Conservation (phyloP, 2,113 vertebrate genomes). For the Isurus oxyrinchus region DNA sequence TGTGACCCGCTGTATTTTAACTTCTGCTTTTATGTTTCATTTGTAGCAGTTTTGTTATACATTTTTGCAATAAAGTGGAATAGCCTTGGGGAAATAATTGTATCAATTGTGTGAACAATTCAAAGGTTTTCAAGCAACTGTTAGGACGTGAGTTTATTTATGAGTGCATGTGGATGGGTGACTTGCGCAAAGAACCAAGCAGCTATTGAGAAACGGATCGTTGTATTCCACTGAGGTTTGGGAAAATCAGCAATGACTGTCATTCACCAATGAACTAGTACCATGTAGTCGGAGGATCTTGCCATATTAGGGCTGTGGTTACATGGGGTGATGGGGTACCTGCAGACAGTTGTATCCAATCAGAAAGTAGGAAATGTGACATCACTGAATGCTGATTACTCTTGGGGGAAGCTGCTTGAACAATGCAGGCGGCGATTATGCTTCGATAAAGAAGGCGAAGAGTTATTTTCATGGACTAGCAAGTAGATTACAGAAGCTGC, state of each 20-base stretch:
- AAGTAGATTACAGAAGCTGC: background rate
- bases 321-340: constrained; percentile 23
- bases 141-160: background rate
- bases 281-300: background rate
- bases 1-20: background rate
- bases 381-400: background rate
- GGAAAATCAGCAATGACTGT: background rate
- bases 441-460: background rate
- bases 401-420: background rate
- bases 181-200: background rate
- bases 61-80: background rate
- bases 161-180: background rate
- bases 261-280: background rate
- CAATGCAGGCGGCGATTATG: background rate
- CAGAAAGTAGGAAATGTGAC: background rate
- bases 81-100: background rate
- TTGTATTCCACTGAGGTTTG: background rate
- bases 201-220: background rate
- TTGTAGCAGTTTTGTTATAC: background rate
- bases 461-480: background rate
- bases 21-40: background rate
- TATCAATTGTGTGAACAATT: background rate
- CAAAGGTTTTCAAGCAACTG: background rate
- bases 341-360: constrained; percentile 24
- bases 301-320: constrained; percentile 24